A percentile compares a stretch with the other conserved stretches of the same genome.
Evolutionary conservation across 2,888 invertebrate species (phyloP).

Genomic region (Phyto melanocephala): DNA sequence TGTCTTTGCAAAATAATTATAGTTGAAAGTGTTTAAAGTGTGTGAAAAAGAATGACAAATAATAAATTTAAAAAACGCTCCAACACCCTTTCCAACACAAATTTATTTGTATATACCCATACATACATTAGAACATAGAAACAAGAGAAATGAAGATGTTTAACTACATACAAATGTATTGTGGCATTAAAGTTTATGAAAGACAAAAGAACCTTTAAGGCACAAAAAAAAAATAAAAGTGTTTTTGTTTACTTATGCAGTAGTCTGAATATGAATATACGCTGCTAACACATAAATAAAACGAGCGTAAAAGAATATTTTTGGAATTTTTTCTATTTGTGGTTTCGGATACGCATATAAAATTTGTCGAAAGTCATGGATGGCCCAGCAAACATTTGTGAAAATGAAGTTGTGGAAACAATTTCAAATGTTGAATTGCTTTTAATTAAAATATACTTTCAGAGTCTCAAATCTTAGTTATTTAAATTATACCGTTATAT

Average conservation of each 20-base stretch:
- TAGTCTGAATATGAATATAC: not conserved
- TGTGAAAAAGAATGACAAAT: conserved; percentile 36
- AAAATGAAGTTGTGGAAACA: no score
- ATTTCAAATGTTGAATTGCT: no score
- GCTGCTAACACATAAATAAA: not conserved
- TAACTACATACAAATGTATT: not conserved
- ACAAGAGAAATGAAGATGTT: no score
- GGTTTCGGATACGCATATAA: not conserved
- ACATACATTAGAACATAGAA: no score
- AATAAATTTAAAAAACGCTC: conserved; percentile 29
- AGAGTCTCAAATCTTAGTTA: no score
- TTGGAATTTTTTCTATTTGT: not conserved
- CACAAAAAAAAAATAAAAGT: not conserved
- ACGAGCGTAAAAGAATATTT: conserved; percentile 3
- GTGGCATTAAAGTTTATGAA: not conserved
- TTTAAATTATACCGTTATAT: no score
- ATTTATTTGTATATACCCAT: not conserved
- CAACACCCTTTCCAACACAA: not conserved
- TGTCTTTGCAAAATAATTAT: conserved; percentile 12
- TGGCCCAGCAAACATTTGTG: not conserved
- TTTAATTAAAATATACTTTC: no score
- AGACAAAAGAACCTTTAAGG: not conserved
- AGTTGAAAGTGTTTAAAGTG: not conserved
- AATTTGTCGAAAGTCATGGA: not conserved
- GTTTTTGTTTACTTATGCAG: not conserved